phyloP scores from a whole-genome alignment of 2,888 invertebrate genomes.

The Linyphia triangularis region DNA sequence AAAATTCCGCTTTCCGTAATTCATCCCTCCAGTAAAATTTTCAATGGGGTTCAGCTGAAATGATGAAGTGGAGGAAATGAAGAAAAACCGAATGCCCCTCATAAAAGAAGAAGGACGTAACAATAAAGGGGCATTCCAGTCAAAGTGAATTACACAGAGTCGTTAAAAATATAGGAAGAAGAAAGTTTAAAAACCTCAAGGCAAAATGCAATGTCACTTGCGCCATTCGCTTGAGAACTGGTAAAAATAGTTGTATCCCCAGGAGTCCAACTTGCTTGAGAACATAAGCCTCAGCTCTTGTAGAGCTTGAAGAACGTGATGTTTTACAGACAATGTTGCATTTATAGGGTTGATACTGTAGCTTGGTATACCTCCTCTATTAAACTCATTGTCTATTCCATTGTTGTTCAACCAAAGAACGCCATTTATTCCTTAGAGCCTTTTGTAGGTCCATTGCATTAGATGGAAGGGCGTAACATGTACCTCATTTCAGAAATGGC shows the following conservation, averaged over 20 bases:
- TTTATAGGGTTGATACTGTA: constrained; percentile 34
- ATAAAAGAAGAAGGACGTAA: constrained; percentile 27
- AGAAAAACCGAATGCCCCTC: constrained; percentile 17
- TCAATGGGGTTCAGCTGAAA: constrained; percentile 36
- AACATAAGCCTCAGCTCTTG: background rate
- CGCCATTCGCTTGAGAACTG: constrained; percentile 23
- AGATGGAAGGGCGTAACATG: background rate
- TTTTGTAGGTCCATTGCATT: constrained; percentile 12
- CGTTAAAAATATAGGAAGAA: constrained; percentile 35
- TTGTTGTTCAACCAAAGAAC: constrained; percentile 43
- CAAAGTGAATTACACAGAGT: constrained; percentile 48
- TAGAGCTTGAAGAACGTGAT: constrained; percentile 42
- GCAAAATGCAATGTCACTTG: constrained; percentile 31
- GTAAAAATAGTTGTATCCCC: constrained; percentile 52
- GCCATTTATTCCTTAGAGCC: constrained; percentile 55
- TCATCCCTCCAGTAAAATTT: constrained; percentile 45
- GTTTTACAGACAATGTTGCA: constrained; percentile 56
- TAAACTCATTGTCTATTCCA: constrained; percentile 59
- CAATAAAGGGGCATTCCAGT: constrained; percentile 33
- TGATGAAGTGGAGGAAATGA: constrained; percentile 45
- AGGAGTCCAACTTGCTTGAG: constrained; percentile 23
- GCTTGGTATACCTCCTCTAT: constrained; percentile 20
- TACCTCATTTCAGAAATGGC: constrained; percentile 54
- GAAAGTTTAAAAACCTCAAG: constrained; percentile 36
- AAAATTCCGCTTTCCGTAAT: constrained; percentile 16